Base-by-base conservation (phyloP, 1,140 invertebrate genomes). In the Calephelis nemesis region DNA sequence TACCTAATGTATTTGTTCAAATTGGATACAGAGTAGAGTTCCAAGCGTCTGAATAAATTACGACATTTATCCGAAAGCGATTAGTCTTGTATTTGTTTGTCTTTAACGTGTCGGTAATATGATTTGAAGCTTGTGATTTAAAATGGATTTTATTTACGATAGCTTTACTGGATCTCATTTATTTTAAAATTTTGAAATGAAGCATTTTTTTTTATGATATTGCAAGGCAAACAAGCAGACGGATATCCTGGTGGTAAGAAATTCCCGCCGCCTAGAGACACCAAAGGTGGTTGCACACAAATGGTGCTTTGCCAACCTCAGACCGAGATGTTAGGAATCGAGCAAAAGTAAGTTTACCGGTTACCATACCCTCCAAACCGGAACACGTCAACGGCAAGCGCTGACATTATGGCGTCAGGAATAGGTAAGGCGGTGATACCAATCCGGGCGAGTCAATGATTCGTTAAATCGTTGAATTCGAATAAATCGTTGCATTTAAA, bases 1-100 rank as follows among this genome's bases (percentile, higher is more conserved):
- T 85, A 85, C 79, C 85, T 88, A 87, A 90, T 85, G 79, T 81
- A 84, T 83, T 86, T 80, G 81, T 88, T 82, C 82, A 76, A 74
- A 78, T 77, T 77, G 74, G 71, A 76, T 63, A 68, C 62, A 66
- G 58, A 19, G 58, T 60, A 67, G 52, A 58, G 30, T 30, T 30
- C 30, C 4, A 30, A 30, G 15, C 52, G 52, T 58, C 52, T 58
- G 52, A 58, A 58, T 58, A 58, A 58, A 58, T 58, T 58, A 58
- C 19, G 52, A 58, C 52, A 11, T 30, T 58, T 39, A 39, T 15
- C 15, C 52, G 11, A 58, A 58, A 58, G 52, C 52, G 52, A 58
- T 58, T 58, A 58, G 52, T 58, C 52, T 58, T 58, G 52, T 58
- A 30, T 58, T 58, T 58, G 30, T 58, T 58, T 58, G 52, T 58